Percentiles rank a stretch among this genome's conserved stretches.
phyloP scores from a whole-genome alignment of 2,888 invertebrate species.

The Hirtodrosophila duncani region DNA sequence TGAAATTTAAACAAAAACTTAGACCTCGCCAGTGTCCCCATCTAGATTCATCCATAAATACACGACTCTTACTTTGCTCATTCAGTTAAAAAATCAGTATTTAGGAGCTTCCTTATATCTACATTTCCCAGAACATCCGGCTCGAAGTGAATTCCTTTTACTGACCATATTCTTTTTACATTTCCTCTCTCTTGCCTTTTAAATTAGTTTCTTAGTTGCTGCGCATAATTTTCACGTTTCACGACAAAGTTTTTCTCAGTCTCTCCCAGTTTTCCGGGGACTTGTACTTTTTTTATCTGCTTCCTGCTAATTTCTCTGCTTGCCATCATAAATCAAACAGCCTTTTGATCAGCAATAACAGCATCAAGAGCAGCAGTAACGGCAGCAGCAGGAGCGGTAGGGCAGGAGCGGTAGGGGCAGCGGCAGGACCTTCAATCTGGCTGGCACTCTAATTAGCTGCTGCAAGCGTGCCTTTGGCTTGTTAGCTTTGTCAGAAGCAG shows the following conservation, averaged over 20 bases:
- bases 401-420: constrained; percentile 1
- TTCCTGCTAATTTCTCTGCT: constrained; percentile 56
- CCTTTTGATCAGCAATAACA: constrained; percentile 60
- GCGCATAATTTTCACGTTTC: constrained; percentile 65
- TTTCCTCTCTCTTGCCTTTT: constrained; percentile 37
- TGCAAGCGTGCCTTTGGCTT: constrained; percentile 42
- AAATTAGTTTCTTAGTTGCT: constrained; percentile 54
- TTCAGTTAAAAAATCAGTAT: no score
- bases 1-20: no score
- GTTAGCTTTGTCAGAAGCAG: constrained; percentile 73
- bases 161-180: constrained; percentile 1
- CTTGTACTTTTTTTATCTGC: no score
- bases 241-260: constrained; percentile 46
- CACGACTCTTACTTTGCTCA: no score
- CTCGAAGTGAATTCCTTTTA: no score
- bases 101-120: no score
- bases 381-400: background rate
- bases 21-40: no score
- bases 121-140: no score
- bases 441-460: constrained; percentile 60
- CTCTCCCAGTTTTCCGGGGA: constrained; percentile 7
- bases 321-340: constrained; percentile 68
- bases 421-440: constrained; percentile 46
- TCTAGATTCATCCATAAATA: no score
- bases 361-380: constrained; percentile 3